phyloP scores from a whole-genome alignment of 2,113 vertebrate genomes.

The Percopsis transmontana region DNA sequence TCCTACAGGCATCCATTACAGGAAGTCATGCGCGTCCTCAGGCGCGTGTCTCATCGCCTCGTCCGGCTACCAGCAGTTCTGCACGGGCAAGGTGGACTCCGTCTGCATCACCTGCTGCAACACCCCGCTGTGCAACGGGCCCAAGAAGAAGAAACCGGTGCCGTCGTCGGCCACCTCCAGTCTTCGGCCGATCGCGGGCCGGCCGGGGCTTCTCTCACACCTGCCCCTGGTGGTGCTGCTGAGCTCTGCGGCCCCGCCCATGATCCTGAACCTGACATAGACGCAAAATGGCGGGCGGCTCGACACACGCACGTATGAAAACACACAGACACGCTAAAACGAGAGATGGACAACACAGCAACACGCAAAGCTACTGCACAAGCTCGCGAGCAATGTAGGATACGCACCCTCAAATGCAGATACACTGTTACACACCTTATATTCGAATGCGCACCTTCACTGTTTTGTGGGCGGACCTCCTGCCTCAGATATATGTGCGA shows the following conservation, averaged over 20 bases:
- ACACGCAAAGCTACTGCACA: no score
- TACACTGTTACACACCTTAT: not conserved
- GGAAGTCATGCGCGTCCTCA: conserved; percentile 60
- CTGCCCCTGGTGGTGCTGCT: no score
- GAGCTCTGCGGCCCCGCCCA: no score
- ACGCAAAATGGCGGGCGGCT: no score
- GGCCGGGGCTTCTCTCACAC: no score
- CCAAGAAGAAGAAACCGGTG: conserved; percentile 83
- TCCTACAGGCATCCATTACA: not conserved
- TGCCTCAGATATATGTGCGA: no score
- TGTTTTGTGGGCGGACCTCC: no score
- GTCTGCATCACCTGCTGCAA: conserved; percentile 99
- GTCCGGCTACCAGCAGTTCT: conserved; percentile 97
- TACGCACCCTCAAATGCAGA: not conserved
- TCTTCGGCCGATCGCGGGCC: no score
- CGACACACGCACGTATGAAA: not conserved
- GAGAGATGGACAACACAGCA: no score
- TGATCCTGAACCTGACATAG: no score
- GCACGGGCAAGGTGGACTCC: conserved; percentile 92
- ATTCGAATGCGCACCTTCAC: no score
- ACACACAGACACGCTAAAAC: not conserved
- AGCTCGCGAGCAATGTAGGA: no score
- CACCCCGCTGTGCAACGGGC: conserved; percentile 95
- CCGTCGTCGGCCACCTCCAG: conserved; percentile 36
- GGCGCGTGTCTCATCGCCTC: conserved; percentile 81